Evolutionary conservation across 1,140 invertebrate species (phyloP), one percentile per base, ranked within the genome.

Genomic region (Drosophila yakuba): DNA sequence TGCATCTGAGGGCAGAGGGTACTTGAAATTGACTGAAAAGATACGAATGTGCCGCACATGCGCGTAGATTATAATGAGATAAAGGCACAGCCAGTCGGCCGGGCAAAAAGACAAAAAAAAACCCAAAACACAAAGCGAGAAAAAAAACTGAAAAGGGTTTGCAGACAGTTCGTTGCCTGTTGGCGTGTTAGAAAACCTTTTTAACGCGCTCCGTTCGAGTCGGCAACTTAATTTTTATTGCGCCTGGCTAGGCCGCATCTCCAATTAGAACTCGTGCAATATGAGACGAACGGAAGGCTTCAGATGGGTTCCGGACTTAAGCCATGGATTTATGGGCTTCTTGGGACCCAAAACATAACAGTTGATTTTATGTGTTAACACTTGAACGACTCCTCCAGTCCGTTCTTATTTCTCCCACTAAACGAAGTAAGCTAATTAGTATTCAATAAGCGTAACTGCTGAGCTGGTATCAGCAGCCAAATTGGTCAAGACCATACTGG

Each of bases 21-120:
- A 88, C 82, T 86, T 88, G 79, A 86, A 86, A 86, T 76, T 88
- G 82, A 86, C 83, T 86, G 75, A 79, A 86, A 78, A 88, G 82
- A 85, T 85, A 76, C 72, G 73, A 76, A 76, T 76, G 80, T 88
- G 83, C 82, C 82, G 82, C 82, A 88, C 83, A 88, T 88, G 83
- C 74, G 83, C 81, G 81, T 85, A 85, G 81, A 85, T 85, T 86
- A 86, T 81, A 82, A 75, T 86, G 64, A 85, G 81, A 86, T 88
- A 86, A 88, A 86, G 55, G 78, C 59, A 74, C 52, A 41, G 71
- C 71, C 68, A 51, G 60, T 54, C 39, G 66, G 48, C n/a, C 64
- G 38, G 48, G 55, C 48, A 54, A 62, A 61, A 72, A 17, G 41
- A 17, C 14, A 67, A 28, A 57, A 28, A 35, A 15, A 43, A 17